These are phyloP conservation scores for Saccostrea cuccullata DNA, from an alignment of 1,140 invertebrate species.

Conservation along the genomic window DNA sequence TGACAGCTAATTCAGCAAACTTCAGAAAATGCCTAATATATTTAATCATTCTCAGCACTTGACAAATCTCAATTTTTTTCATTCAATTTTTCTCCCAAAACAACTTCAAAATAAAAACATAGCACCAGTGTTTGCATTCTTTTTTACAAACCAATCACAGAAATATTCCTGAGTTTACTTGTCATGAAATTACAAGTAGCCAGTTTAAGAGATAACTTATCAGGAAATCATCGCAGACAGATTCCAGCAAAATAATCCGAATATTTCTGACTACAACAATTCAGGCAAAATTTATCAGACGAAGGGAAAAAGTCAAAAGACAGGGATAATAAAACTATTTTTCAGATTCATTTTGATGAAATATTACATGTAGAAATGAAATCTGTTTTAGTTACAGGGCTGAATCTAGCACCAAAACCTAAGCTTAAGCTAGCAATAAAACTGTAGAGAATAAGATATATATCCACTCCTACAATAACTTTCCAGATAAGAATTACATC, in stretches of 20 bases:
- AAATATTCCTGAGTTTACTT: not conserved
- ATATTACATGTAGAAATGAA: too few relatives aligned
- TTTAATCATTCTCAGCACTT: not conserved
- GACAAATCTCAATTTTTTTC: not conserved
- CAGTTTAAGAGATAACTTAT: not conserved
- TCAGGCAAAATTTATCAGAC: not conserved
- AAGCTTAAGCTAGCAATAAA: too few relatives aligned
- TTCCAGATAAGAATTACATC: too few relatives aligned
- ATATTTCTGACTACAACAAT: not conserved
- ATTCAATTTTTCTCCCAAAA: not conserved
- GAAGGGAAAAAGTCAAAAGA: not conserved
- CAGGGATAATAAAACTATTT: too few relatives aligned
- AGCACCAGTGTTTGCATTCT: not conserved
- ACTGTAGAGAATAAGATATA: too few relatives aligned
- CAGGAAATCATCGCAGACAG: not conserved
- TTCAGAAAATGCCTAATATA: not conserved
- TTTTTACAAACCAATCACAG: not conserved
- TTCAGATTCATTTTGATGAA: too few relatives aligned
- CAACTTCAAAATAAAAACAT: not conserved
- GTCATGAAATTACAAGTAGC: not conserved
- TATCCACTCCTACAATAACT: too few relatives aligned
- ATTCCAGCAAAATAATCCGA: not conserved
- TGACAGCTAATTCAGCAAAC: not conserved
- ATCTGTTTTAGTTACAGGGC: too few relatives aligned
- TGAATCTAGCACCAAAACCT: too few relatives aligned